Evolutionary conservation across 2,888 invertebrate species (phyloP), one percentile per base, ranked within the genome.

Genomic region (Sicus ferrugineus): DNA sequence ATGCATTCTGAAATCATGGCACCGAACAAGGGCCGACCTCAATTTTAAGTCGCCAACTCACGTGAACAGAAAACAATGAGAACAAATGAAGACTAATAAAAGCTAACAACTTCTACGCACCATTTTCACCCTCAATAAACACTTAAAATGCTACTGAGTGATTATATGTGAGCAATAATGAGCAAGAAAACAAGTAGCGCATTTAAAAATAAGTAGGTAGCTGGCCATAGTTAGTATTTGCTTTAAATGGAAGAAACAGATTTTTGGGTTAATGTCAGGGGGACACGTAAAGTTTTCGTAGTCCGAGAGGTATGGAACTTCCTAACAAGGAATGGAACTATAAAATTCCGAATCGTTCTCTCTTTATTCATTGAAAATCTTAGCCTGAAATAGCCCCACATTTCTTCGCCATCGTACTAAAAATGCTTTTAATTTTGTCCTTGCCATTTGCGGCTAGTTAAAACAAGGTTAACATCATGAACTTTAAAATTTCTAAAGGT

Each of bases 241-340:
- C 16, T 42, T 42, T 34, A 14, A 42, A 9, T 42, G 42, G 42
- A 42, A 42, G 0, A 42, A 42, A 16, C 28, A 38, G 14, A 50
- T 48, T 67, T 69, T 50, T 26, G 21, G 69, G 69, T 71, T 69
- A 69, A 69, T 69, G 69, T 71, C 66, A 69, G 38, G 48, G 69
- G 56, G 48, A 50, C 71, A 71, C 62, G 69, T 61, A 23, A 62
- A 46, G 14, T 42, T 42, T 42, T 61, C 31, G 3, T 6, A 16
- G 34, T 28, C 3, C 23, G 52, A 54, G 0, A 14, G 26, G n/a
- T 7, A 34, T n/a, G n/a, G 34, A 34, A 34, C 7, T 9, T 2
- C 56, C 34, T 9, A 3, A 21, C 11, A 16, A 16, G 2, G 4
- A 4, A 59, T 19, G 31, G 23, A 34, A 30, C 56, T 14, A 30